phyloP scores from a whole-genome alignment of 2,888 invertebrate genomes.

The Eilema depressum region DNA sequence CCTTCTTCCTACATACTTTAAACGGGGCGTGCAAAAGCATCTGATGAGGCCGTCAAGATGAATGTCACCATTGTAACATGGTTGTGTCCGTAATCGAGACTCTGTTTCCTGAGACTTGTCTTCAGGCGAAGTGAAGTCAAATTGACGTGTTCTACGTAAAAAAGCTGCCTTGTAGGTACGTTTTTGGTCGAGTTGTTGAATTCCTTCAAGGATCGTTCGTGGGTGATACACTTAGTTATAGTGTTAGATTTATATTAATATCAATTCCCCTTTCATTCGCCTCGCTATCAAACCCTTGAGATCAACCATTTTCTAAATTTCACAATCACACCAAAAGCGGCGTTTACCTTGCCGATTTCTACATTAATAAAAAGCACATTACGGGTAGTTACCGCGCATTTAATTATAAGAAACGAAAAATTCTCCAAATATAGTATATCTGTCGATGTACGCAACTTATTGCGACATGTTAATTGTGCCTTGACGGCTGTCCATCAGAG shows the following conservation, averaged over 20 bases:
- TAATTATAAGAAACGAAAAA: slow-evolving; percentile 64
- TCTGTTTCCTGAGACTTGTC: too few species aligned
- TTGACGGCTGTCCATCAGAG: slow-evolving; percentile 58
- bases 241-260: not conserved
- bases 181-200: not conserved
- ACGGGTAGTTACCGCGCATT: slow-evolving; percentile 41
- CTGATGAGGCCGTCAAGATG: too few species aligned
- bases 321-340: slow-evolving; percentile 16
- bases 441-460: slow-evolving; percentile 49
- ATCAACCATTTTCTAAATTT: slow-evolving; percentile 22
- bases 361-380: slow-evolving; percentile 30
- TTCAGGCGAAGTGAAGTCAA: too few species aligned
- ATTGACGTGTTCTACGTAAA: too few species aligned
- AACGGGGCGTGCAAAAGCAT: too few species aligned
- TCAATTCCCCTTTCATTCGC: not conserved
- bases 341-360: slow-evolving; percentile 20
- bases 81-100: too few species aligned
- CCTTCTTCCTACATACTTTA: too few species aligned
- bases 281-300: not conserved
- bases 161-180: too few species aligned
- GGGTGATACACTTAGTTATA: too few species aligned
- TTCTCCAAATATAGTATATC: slow-evolving; percentile 64
- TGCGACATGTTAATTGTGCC: slow-evolving; percentile 58
- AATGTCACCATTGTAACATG: too few species aligned
- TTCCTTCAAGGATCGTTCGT: not conserved